Conservation (phyloP, 2,113 vertebrate genomes). For the Hystrix brachyura region DNA sequence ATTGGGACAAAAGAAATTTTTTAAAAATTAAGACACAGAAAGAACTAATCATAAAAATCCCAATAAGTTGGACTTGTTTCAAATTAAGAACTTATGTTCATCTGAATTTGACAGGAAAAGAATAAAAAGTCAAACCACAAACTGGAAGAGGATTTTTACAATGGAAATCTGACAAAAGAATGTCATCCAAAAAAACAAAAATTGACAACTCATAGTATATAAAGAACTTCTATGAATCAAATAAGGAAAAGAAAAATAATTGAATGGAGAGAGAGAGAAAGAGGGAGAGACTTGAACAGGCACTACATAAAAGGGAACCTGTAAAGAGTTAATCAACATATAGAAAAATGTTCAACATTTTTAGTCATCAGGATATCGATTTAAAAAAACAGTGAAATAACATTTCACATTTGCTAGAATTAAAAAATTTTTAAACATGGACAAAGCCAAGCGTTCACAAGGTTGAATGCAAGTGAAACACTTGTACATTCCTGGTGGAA, state of each 20-base stretch:
- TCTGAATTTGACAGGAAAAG: not conserved
- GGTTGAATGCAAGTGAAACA: not conserved
- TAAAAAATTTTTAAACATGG: not conserved
- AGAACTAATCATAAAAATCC: not conserved
- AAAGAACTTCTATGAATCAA: constrained; percentile 19
- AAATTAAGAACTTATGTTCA: not conserved
- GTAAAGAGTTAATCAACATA: not conserved
- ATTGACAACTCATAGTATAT: not conserved
- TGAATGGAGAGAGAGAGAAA: not conserved
- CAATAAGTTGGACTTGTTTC: constrained; percentile 15
- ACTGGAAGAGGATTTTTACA: not conserved
- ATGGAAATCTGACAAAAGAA: not conserved
- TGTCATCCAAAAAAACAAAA: not conserved
- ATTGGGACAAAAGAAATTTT: not conserved
- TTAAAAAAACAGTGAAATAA: constrained; percentile 15
- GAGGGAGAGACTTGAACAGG: not conserved
- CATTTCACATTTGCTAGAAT: not conserved
- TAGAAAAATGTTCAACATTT: not conserved
- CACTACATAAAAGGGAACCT: not conserved
- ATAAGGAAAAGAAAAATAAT: not conserved
- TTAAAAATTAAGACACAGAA: constrained; percentile 27
- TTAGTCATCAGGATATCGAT: not conserved
- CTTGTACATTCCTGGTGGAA: not conserved
- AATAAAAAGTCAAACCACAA: not conserved
- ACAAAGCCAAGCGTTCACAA: not conserved